Evolutionary conservation across 2,113 vertebrate species (phyloP).

Genomic region (Phainopepla nitens): DNA sequence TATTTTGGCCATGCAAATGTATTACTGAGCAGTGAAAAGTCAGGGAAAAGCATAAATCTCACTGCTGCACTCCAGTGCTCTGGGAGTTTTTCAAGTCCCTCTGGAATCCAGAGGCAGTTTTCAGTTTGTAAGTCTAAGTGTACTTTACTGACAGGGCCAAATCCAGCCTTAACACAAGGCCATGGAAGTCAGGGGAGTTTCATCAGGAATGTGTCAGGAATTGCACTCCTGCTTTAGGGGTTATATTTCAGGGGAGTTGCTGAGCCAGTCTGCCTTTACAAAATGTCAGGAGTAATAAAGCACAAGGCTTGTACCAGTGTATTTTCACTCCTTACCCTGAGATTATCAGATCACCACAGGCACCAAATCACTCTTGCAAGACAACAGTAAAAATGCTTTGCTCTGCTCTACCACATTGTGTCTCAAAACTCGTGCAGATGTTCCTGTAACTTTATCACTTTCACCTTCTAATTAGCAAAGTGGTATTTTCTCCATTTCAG

Average conservation of each 20-base stretch:
- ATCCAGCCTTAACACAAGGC: constrained; percentile 29
- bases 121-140: constrained; percentile 47
- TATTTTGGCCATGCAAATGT: constrained; percentile 48
- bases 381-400: not conserved
- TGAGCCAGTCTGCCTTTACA: constrained; percentile 27
- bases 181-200: constrained; percentile 38
- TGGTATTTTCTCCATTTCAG: not conserved
- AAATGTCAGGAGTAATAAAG: constrained; percentile 50
- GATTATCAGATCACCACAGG: constrained; percentile 33
- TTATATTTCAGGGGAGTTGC: constrained; percentile 15
- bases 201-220: constrained; percentile 24
- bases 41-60: constrained; percentile 59
- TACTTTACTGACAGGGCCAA: constrained; percentile 18
- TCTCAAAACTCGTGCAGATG: not conserved
- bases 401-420: not conserved
- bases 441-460: not conserved
- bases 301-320: not conserved
- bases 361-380: constrained; percentile 12
- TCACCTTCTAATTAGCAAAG: not conserved
- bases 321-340: constrained; percentile 45
- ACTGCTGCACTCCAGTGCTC: constrained; percentile 7
- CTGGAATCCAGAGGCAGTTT: constrained; percentile 52
- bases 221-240: not conserved
- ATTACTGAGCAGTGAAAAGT: constrained; percentile 48
- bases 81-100: constrained; percentile 58